A percentile compares a stretch with the other conserved stretches of the same genome.
Conservation (phyloP, 2,113 vertebrate genomes). For the Antennarius striatus region DNA sequence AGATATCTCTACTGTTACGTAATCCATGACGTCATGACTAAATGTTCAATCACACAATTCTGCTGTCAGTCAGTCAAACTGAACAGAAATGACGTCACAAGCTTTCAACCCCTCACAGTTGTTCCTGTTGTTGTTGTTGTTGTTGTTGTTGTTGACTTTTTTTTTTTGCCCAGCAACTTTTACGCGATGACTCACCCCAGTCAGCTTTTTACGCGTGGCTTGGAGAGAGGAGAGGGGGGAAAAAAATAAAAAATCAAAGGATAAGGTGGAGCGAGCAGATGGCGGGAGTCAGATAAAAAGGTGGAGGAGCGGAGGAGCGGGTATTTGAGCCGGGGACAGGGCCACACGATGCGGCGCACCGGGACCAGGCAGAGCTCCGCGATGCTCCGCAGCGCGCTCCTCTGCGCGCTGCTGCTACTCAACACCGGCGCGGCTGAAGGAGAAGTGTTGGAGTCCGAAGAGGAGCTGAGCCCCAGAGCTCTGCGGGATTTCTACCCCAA, state of each 20-base stretch:
- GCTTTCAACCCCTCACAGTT: background rate
- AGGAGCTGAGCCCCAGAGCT: constrained; percentile 79
- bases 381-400: constrained; percentile 63
- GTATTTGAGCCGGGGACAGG: constrained; percentile 38
- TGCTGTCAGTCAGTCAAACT: too few relatives aligned
- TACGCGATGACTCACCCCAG: constrained; percentile 77
- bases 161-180: constrained; percentile 74
- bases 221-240: constrained; percentile 11
- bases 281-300: constrained; percentile 75
- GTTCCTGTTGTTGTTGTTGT: background rate
- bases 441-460: constrained; percentile 65
- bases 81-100: background rate
- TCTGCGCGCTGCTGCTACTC: constrained; percentile 73
- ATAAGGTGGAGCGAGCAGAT: constrained; percentile 77
- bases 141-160: constrained; percentile 50
- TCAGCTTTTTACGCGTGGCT: constrained; percentile 75
- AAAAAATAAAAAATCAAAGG: constrained; percentile 49
- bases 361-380: constrained; percentile 79
- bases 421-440: constrained; percentile 54
- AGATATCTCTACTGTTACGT: too few relatives aligned
- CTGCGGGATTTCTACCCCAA: constrained; percentile 83
- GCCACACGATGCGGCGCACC: constrained; percentile 32
- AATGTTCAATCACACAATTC: too few relatives aligned
- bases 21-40: too few relatives aligned
- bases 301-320: constrained; percentile 43